A percentile compares a stretch with the other conserved stretches of the same genome.
phyloP scores from a whole-genome alignment of 1,140 invertebrate species.

The Camponotus floridanus region DNA sequence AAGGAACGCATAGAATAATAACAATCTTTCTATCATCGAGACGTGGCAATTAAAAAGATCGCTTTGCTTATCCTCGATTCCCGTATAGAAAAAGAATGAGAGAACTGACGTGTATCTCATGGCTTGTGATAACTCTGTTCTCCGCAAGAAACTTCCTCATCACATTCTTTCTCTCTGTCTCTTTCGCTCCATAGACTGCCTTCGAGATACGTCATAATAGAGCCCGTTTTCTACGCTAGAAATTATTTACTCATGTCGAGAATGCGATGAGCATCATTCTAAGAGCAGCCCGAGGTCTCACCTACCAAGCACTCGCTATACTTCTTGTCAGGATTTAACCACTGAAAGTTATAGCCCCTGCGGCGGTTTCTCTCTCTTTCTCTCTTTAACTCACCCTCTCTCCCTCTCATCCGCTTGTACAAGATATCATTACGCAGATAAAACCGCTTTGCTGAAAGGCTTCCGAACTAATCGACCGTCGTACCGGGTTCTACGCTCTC shows the following conservation, averaged over 20 bases:
- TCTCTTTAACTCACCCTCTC: neutral
- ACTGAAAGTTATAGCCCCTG: conserved; percentile 41
- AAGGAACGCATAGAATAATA: conserved; percentile 7
- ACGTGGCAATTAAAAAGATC: conserved; percentile 17
- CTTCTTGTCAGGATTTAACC: conserved; percentile 65
- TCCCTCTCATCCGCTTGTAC: conserved; percentile 15
- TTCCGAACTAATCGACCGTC: conserved; percentile 75
- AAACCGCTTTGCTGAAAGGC: conserved; percentile 79
- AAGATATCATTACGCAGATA: conserved; percentile 81
- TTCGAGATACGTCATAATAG: conserved; percentile 68
- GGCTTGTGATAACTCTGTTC: conserved; percentile 41
- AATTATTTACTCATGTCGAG: conserved; percentile 74
- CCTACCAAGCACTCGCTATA: conserved; percentile 58
- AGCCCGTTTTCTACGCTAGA: conserved; percentile 70
- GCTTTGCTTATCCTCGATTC: neutral
- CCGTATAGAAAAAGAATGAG: no score
- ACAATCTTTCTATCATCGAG: neutral
- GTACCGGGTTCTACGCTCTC: conserved; percentile 9
- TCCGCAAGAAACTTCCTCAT: neutral
- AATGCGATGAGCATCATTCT: conserved; percentile 68
- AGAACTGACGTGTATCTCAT: neutral
- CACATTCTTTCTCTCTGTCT: neutral
- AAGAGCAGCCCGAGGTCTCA: conserved; percentile 73
- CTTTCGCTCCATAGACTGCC: conserved; percentile 3
- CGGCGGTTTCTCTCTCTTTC: conserved; percentile 18